Evolutionary conservation across 2,888 invertebrate species (phyloP), one percentile per base, ranked within the genome.

Genomic region (Argynnis bischoffii): DNA sequence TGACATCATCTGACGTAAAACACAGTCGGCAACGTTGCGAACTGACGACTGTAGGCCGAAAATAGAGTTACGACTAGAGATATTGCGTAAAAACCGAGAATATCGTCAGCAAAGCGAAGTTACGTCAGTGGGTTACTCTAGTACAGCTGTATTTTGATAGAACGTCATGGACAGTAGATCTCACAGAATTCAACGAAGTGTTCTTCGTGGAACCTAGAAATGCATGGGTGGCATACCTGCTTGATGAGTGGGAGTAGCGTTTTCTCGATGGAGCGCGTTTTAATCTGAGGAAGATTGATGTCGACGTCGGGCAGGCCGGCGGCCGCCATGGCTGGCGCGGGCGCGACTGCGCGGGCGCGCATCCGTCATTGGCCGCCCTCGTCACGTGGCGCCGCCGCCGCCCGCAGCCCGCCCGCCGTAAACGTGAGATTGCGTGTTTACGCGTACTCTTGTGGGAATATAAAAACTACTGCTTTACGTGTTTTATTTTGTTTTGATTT

Each of bases 201-300:
- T 57, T 70, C 56, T 66, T 70, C 63, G 56, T 67, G 57, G 74
- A 73, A 68, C 72, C 70, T 72, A 69, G 72, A 66, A 74, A 74
- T 72, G 77, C 79, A 81, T 80, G 81, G 78, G 79, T 76, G 77
- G 81, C 89, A 80, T 95, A 98, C 98, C 97, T 98, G 98, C 92
- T 97, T 97, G 85, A 98, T 96, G 89, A 98, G 95, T 80, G 98
- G 98, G 86, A 98, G 96, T 82, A 98, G 95, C 79, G 98, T 98
- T 93, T 97, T 96, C 94, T 98, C 98, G 93, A 98, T 97, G 92
- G 98, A 98, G 94, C 96, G 97, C 82, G 98, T 98, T 93, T 96
- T 96, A 88, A 98, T 98, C 94, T 97, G 97, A 89, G 97, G 88
- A 82, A 93, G 86, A 85, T 93, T 91, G 83, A 93, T 85, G 84